Evolutionary conservation across 2,113 vertebrate genomes (phyloP), one percentile per base, ranked within the genome.

Genomic region (Pyrgilauda ruficollis): DNA sequence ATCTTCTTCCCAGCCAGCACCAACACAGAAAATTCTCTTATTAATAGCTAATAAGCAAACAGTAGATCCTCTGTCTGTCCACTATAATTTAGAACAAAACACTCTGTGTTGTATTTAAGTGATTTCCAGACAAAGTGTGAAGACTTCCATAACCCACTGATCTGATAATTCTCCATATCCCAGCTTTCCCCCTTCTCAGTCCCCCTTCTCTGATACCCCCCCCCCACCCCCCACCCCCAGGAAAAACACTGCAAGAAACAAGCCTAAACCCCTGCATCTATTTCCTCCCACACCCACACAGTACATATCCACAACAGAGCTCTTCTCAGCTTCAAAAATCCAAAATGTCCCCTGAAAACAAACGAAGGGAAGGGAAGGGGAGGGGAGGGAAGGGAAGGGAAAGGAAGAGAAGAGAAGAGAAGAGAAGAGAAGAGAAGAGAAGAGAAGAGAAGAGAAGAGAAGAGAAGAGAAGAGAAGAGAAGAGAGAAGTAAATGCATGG

Each of bases 311-410:
- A 94, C 66, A 96, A 95, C 6, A 97, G 15, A 68, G 96, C 95
- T 72, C 79, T 90, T 84, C 50, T 96, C 97, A 27, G 89, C 96
- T 95, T 96, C 94, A 95, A 96, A 96, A 97, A 91, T 88, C 94
- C 87, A 72, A 97, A 97, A 62, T 94, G 43, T 35, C 84, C 93
- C 67, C 77, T 59, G 47, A 91, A 97, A 68, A 96, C 31, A 86
- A 96, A 96, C 12, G n/a, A n/a, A 63, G 93, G 39, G 11, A 9
- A 39, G 39, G 11, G 11, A 9, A 18, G 16, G 33, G 8, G 15
- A 56, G 53, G 9, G 20, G 20, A n/a, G 55, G 12, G 67, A 30
- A 96, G 37, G 37, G 37, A 37, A 37, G 37, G 37, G 37, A 53
- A 96, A 97, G 6, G 85, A 50, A 96, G 61, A 81, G 41, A n/a